phyloP scores from a whole-genome alignment of 2,888 invertebrate genomes.

The Rotaria sp. region DNA sequence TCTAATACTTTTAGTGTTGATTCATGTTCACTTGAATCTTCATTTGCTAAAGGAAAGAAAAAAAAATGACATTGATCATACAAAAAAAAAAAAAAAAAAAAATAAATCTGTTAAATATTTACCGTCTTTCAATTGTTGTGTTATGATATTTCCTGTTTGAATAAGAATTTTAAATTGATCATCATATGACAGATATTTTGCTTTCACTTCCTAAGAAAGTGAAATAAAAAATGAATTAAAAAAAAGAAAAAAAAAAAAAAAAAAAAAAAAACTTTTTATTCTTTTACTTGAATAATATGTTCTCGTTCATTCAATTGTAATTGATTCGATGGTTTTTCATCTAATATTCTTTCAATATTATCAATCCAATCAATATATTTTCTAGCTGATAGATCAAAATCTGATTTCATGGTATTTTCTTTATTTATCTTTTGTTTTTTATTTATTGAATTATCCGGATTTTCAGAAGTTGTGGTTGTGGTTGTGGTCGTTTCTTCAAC shows the following conservation, averaged over 20 bases:
- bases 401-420: neutral
- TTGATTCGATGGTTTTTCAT: neutral
- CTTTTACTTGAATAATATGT: neutral
- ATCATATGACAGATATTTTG: neutral
- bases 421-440: neutral
- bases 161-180: neutral
- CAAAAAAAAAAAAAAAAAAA: no score
- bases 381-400: neutral
- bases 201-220: neutral
- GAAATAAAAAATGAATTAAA: neutral
- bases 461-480: neutral
- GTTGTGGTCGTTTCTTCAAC: neutral
- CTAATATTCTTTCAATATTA: neutral
- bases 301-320: neutral
- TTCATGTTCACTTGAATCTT: constrained; percentile 15
- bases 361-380: constrained; percentile 28
- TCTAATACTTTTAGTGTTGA: neutral
- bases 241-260: neutral
- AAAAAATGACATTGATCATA: neutral
- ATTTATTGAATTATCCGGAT: neutral
- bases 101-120: neutral
- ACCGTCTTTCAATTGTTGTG: constrained; percentile 15
- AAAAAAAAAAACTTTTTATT: neutral
- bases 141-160: neutral
- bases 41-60: neutral